phyloP scores from a whole-genome alignment of 2,888 invertebrate species.

The Orthonevra nobilis region DNA sequence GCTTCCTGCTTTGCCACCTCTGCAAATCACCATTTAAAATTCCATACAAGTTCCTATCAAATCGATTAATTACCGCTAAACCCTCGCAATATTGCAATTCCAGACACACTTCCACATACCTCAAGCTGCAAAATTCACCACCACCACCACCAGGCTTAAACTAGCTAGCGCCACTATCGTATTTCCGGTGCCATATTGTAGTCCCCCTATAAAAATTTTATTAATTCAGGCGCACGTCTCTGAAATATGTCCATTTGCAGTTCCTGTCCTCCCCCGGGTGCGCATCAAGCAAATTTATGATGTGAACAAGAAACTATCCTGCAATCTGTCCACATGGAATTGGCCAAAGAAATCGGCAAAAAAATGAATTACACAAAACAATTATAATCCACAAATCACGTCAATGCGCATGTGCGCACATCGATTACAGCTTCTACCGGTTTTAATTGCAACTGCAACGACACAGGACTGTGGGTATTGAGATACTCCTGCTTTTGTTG shows the following conservation, averaged over 20 bases:
- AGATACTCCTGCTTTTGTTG: too few relatives aligned
- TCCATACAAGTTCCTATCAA: too few relatives aligned
- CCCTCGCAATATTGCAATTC: too few relatives aligned
- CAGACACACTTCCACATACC: slow-evolving; percentile 48
- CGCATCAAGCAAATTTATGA: slow-evolving; percentile 51
- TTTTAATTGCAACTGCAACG: slow-evolving; percentile 60
- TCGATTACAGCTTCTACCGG: slow-evolving; percentile 66
- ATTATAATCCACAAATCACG: slow-evolving; percentile 55
- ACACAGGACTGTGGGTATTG: slow-evolving; percentile 13
- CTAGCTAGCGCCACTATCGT: slow-evolving; percentile 42
- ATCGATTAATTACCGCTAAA: too few relatives aligned
- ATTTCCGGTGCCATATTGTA: slow-evolving; percentile 57
- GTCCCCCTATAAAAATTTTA: slow-evolving; percentile 20
- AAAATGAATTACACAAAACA: slow-evolving; percentile 35
- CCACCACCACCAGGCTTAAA: slow-evolving; percentile 40
- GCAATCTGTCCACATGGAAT: slow-evolving; percentile 15
- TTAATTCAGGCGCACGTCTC: slow-evolving; percentile 7
- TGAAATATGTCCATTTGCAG: too few relatives aligned
- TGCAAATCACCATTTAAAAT: too few relatives aligned
- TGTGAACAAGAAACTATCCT: slow-evolving; percentile 51
- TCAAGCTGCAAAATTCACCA: slow-evolving; percentile 20
- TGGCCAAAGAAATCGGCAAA: background rate
- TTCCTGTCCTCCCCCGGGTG: slow-evolving; percentile 14
- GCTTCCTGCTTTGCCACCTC: too few relatives aligned
- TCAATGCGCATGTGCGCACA: slow-evolving; percentile 61